These are phyloP conservation scores for Galagoides demidoff DNA, from an alignment of 2,797 vertebrate genomes.

Conservation along the genomic window DNA sequence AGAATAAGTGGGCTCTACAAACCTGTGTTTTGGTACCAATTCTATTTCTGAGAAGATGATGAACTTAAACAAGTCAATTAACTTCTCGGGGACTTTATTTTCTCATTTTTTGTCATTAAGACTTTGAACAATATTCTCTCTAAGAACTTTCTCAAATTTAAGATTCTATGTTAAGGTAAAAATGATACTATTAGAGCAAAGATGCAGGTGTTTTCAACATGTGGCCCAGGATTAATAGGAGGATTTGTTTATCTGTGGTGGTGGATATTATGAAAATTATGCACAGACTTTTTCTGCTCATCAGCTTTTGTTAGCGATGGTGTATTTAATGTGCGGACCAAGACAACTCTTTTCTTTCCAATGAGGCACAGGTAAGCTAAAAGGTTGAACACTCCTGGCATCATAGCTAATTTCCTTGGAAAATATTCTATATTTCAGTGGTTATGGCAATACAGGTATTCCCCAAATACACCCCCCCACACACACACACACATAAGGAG, in stretches of 20 bases:
- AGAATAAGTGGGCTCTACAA: background rate
- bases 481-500: background rate
- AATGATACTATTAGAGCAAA: background rate
- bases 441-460: background rate
- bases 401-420: background rate
- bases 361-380: no score
- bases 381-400: background rate
- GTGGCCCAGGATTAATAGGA: no score
- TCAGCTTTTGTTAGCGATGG: no score
- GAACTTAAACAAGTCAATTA: background rate
- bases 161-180: background rate
- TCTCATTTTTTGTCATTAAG: background rate
- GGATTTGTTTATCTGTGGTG: no score
- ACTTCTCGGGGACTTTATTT: background rate
- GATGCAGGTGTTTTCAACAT: no score
- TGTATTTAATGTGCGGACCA: no score
- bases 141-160: background rate
- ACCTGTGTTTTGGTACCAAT: background rate
- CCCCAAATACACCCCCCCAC: background rate
- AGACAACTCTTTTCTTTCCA: no score
- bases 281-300: no score
- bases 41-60: background rate
- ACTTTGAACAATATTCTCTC: slow-evolving; percentile 1
- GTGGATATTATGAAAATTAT: no score
- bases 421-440: background rate